Base-by-base conservation (phyloP, 1,140 invertebrate species). In the Drosophila neocordata region DNA sequence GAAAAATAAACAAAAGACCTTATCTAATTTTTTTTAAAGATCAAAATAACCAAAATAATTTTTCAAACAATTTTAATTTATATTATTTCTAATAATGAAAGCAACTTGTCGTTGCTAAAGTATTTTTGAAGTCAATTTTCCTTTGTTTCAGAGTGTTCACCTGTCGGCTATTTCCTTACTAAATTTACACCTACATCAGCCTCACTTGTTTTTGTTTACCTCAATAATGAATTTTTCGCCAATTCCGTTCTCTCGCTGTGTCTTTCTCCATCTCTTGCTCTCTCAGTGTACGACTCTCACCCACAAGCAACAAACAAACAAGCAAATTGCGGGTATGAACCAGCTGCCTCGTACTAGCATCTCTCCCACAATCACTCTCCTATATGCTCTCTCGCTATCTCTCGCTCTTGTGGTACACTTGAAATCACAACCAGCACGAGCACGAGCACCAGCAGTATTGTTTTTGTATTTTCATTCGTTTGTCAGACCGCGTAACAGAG, bases 181-280 rank as follows among this genome's bases (percentile, higher is more conserved):
- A 13, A 55, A 27, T 34, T 13, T 35, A 56, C 41, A 48, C 53
- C 53, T 56, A 56, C 27, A 34, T 56, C 27, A 34, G 27, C 31
- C 53, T 53, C 80, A 85, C 81, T 84, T 85, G 80, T 63, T 84
- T 79, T 77, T 69, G 73, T 57, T 70, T 27, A 48, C 41, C 41
- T 48, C 41, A 48, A 48, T 48, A 20, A 20, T 44, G 41, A 44
- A 18, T 48, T 48, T 8, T 48, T 48, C 5, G 41, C 41, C 2
- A 48, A 48, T 48, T 55, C 52, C 27, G 51, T 44, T 60, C 41
- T 80, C 66, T 67, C 48, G 18, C n/a, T 15, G 44, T 70, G 27
- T 78, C 41, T 22, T 55, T 64, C 18, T 38, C 24, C 51, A 9
- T 35, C 37, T 41, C 11, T 51, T 35, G 38, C 68, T 58, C 72